phyloP scores from a whole-genome alignment of 2,797 vertebrate genomes.

The Denticeps clupeoides region DNA sequence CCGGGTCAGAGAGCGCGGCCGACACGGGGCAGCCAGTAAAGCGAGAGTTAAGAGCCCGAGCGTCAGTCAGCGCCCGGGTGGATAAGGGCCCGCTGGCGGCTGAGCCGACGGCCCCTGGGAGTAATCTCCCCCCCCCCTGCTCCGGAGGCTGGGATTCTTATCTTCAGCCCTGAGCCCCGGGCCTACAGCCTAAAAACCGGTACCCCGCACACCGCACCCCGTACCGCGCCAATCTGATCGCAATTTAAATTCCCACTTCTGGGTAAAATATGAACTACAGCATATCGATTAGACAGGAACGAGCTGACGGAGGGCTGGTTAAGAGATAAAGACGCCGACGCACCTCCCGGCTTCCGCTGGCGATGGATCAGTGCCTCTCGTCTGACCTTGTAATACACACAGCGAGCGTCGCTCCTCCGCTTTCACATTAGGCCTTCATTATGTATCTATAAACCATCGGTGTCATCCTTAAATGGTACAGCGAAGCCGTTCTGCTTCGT shows the following conservation, averaged over 20 bases:
- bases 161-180: conserved; percentile 22
- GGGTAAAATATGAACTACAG: no score
- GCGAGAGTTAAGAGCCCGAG: conserved; percentile 20
- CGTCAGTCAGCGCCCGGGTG: conserved; percentile 10
- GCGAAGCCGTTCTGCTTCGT: not conserved
- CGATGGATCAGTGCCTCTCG: conserved; percentile 38
- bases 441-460: not conserved
- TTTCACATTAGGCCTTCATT: no score
- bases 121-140: not conserved
- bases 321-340: no score
- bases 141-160: conserved; percentile 26
- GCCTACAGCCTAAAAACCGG: no score
- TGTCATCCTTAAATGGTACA: no score
- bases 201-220: not conserved
- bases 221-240: not conserved
- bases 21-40: conserved; percentile 22
- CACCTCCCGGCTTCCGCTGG: conserved; percentile 51
- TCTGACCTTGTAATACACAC: conserved; percentile 33
- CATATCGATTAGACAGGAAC: no score
- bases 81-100: conserved; percentile 10
- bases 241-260: no score
- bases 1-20: conserved; percentile 31
- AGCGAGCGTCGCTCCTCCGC: conserved; percentile 20
- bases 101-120: conserved; percentile 10
- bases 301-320: no score